These are phyloP conservation scores for Buceros bicornis DNA, from an alignment of 2,797 vertebrate species.

Conservation along the genomic window DNA sequence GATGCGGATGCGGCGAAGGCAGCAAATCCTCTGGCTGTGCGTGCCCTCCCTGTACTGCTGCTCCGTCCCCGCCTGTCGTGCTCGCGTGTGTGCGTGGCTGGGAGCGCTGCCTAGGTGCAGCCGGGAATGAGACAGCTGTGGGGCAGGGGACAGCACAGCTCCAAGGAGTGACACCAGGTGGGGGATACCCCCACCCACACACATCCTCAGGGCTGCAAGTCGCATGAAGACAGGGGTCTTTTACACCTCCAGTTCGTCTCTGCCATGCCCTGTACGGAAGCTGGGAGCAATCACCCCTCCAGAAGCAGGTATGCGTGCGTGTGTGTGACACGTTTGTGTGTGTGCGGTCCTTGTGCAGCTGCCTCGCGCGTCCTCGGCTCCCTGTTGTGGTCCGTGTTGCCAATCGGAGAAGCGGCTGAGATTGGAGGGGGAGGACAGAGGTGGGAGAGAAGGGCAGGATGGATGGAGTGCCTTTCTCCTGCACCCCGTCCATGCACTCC, in stretches of 20 bases:
- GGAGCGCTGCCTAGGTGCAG: conserved; percentile 38
- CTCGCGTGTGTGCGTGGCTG: not conserved
- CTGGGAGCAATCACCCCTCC: conserved; percentile 11
- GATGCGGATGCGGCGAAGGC: conserved; percentile 72
- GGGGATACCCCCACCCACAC: not conserved
- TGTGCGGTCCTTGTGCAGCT: conserved; percentile 34
- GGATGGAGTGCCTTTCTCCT: conserved; percentile 6
- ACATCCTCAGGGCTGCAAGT: conserved; percentile 13
- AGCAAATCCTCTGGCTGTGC: conserved; percentile 54
- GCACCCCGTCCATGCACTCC: not conserved
- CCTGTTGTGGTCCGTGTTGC: not conserved
- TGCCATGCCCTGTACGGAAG: conserved; percentile 41
- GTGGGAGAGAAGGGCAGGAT: conserved; percentile 33
- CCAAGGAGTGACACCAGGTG: not conserved
- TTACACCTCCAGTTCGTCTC: not conserved
- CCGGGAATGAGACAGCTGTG: conserved; percentile 56
- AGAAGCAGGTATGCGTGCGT: conserved; percentile 32
- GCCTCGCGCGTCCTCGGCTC: conserved; percentile 25
- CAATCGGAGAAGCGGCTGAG: conserved; percentile 12
- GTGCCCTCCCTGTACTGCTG: conserved; percentile 45
- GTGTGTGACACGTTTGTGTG: not conserved
- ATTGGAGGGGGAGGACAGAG: not conserved
- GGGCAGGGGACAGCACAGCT: conserved; percentile 26
- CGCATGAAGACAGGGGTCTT: not conserved
- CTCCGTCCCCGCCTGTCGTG: conserved; percentile 41